phyloP scores from a whole-genome alignment of 2,888 invertebrate species.

The Apomyelois bistriatella region DNA sequence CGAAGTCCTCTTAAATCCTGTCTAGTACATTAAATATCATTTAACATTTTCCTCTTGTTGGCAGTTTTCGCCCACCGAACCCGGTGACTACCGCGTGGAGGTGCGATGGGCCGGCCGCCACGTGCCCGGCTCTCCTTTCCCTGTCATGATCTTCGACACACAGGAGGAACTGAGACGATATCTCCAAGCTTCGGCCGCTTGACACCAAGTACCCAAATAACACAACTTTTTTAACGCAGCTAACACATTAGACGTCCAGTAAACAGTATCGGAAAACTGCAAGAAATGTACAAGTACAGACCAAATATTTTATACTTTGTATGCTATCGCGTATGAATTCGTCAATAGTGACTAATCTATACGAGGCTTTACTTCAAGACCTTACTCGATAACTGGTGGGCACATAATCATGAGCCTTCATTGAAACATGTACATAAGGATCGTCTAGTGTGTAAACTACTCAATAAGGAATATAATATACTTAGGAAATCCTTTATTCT shows the following conservation, averaged over 20 bases:
- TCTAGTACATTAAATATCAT: no score
- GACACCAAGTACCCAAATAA: slow-evolving; percentile 20
- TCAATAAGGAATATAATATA: neutral
- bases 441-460: neutral
- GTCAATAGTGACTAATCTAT: no score
- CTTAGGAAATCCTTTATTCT: neutral
- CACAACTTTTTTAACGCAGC: neutral
- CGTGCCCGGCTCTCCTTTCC: slow-evolving; percentile 98
- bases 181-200: slow-evolving; percentile 67
- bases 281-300: no score
- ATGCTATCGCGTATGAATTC: no score
- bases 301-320: no score
- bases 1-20: no score
- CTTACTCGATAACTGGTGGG: no score
- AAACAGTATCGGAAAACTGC: neutral
- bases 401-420: no score
- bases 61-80: slow-evolving; percentile 97
- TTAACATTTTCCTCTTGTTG: neutral
- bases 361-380: no score
- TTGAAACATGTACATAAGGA: neutral
- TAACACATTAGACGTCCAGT: neutral
- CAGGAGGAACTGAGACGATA: slow-evolving; percentile 94
- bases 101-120: slow-evolving; percentile 97
- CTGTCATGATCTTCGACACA: slow-evolving; percentile 99
- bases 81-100: slow-evolving; percentile 98